Conservation (phyloP, 1,140 invertebrate species). For the Hormaphis cornu region DNA sequence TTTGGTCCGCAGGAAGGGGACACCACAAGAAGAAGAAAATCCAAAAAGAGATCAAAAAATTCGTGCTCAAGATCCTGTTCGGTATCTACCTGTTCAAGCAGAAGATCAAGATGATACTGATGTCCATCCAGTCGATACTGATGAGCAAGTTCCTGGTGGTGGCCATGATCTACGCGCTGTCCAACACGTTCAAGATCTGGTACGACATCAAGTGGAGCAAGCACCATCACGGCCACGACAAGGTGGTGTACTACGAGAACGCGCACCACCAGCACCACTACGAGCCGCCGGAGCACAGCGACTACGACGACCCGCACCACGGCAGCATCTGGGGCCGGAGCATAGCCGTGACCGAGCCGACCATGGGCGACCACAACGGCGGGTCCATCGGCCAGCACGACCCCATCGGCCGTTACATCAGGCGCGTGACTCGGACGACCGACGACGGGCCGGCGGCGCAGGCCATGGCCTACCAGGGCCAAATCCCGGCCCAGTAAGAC, state of each 20-base stretch:
- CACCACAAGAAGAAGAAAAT: slow-evolving; percentile 40
- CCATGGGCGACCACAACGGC: background rate
- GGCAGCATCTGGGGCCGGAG: slow-evolving; percentile 38
- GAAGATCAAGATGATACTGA: slow-evolving; percentile 39
- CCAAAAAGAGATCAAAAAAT: slow-evolving; percentile 39
- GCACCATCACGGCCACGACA: slow-evolving; percentile 31
- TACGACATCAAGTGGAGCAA: slow-evolving; percentile 34
- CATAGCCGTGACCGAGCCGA: slow-evolving; percentile 34
- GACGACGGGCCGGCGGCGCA: background rate
- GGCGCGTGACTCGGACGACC: background rate
- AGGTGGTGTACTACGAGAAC: slow-evolving; percentile 40
- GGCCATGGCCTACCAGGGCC: background rate
- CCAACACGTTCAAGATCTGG: slow-evolving; percentile 39
- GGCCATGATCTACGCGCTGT: slow-evolving; percentile 37
- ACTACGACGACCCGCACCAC: slow-evolving; percentile 35
- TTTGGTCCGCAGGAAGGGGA: slow-evolving; percentile 35
- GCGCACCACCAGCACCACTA: slow-evolving; percentile 40
- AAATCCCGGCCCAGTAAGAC: background rate
- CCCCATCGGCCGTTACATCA: background rate
- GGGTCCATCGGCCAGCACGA: background rate
- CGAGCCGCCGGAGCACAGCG: slow-evolving; percentile 37
- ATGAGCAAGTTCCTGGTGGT: slow-evolving; percentile 38
- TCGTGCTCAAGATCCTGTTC: slow-evolving; percentile 39
- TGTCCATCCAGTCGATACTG: slow-evolving; percentile 38
- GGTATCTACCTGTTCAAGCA: slow-evolving; percentile 38